Evolutionary conservation across 2,888 invertebrate species (phyloP).

Genomic region (Galerucella nymphaeae): DNA sequence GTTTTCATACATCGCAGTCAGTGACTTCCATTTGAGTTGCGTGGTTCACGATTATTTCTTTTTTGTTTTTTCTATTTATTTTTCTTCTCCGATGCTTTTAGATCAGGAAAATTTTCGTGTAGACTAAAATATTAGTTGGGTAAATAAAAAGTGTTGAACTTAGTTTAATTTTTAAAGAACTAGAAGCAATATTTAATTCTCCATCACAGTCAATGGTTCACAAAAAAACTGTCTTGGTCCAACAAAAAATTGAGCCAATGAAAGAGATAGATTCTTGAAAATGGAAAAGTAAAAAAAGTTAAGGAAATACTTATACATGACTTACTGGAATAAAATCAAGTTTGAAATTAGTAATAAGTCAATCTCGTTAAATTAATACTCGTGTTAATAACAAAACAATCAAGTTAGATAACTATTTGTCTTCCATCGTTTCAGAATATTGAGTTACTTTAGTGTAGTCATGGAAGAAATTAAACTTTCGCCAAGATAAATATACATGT

Average conservation of each 20-base stretch:
- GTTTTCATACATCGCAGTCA: conserved; percentile 36
- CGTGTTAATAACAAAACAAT: conserved; percentile 29
- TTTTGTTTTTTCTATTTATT: conserved; percentile 30
- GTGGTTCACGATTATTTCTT: conserved; percentile 26
- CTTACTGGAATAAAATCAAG: not conserved
- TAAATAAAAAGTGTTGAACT: no score
- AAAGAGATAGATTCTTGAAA: no score
- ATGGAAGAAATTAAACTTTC: conserved; percentile 31
- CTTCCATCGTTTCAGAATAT: conserved; percentile 27
- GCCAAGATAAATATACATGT: conserved; percentile 24
- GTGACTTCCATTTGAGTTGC: conserved; percentile 19
- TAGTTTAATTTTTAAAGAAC: no score
- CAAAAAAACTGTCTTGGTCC: no score
- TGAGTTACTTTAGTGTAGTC: conserved; percentile 28
- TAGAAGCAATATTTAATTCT: no score
- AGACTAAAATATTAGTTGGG: conserved; percentile 38
- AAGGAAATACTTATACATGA: no score
- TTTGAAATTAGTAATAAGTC: conserved; percentile 35
- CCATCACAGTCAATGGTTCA: no score
- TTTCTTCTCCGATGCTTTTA: conserved; percentile 21
- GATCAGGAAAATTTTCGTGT: not conserved
- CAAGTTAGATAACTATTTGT: conserved; percentile 31
- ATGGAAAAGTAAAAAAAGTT: no score
- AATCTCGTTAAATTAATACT: conserved; percentile 22
- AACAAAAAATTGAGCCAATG: no score